Evolutionary conservation across 2,888 invertebrate genomes (phyloP).

Genomic region (Leuctra nigra): DNA sequence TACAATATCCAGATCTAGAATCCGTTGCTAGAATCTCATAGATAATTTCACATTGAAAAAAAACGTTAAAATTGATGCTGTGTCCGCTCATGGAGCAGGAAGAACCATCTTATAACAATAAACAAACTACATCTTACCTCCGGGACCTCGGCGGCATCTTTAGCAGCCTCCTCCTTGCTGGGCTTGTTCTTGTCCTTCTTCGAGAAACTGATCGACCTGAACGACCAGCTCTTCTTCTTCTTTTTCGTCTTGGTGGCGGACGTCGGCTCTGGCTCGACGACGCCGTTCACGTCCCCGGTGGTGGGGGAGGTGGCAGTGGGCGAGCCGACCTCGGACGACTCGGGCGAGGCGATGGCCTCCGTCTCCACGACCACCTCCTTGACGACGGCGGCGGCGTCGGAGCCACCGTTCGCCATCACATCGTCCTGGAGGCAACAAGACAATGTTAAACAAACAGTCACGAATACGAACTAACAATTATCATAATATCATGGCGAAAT

Average conservation of each 20-base stretch:
- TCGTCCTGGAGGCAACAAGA: no score
- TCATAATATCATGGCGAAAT: no score
- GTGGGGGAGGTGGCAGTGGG: background rate
- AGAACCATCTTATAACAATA: no score
- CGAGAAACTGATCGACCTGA: slow-evolving; percentile 80
- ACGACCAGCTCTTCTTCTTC: slow-evolving; percentile 85
- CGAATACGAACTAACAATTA: no score
- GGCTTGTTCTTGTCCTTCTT: slow-evolving; percentile 84
- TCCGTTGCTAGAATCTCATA: no score
- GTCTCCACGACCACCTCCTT: slow-evolving; percentile 40
- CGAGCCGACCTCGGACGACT: background rate
- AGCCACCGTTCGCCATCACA: slow-evolving; percentile 42
- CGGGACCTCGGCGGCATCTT: slow-evolving; percentile 45
- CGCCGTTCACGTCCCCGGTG: no score
- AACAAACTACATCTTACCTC: no score
- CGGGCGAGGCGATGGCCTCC: slow-evolving; percentile 36
- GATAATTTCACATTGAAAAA: no score
- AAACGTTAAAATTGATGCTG: no score
- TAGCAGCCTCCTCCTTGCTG: slow-evolving; percentile 56
- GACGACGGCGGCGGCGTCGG: slow-evolving; percentile 29
- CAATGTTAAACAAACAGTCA: no score
- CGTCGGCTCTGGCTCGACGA: slow-evolving; percentile 30
- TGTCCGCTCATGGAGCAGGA: no score
- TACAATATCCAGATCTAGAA: no score
- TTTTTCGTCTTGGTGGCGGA: slow-evolving; percentile 38